These are phyloP conservation scores for Synaphobranchus kaupii DNA, from an alignment of 2,797 vertebrate genomes.

Conservation along the genomic window DNA sequence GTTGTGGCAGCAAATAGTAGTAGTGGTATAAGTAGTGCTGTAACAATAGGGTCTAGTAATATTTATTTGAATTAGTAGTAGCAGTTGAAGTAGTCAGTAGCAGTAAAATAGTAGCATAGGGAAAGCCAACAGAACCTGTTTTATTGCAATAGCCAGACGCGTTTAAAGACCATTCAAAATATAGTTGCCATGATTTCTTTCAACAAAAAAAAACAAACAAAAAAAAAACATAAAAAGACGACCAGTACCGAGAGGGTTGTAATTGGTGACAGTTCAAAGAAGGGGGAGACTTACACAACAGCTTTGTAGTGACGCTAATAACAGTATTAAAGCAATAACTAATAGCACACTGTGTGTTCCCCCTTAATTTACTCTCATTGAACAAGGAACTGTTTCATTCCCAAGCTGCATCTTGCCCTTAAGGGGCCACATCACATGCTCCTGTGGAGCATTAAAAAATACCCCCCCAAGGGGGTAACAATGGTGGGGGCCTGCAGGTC, in stretches of 20 bases:
- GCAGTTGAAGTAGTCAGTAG: not conserved
- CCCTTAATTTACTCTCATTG: not conserved
- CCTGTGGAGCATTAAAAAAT: not conserved
- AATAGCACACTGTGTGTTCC: not conserved
- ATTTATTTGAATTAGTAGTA: not conserved
- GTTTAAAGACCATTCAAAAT: not conserved
- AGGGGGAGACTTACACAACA: not conserved
- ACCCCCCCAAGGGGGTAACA: not conserved
- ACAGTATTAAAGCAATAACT: constrained; percentile 12
- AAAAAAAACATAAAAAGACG: not conserved
- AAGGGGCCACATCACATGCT: not conserved
- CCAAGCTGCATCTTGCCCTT: not conserved
- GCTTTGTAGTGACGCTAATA: constrained; percentile 10
- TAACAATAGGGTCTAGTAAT: not conserved
- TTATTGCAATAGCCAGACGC: not conserved
- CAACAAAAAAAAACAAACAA: not conserved
- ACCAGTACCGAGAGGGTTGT: not conserved
- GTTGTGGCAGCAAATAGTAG: not conserved
- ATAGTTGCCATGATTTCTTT: not conserved
- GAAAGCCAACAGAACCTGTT: not conserved
- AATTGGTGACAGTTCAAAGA: not conserved
- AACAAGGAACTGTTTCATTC: not conserved
- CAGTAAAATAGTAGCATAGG: not conserved
- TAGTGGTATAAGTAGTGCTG: not conserved
- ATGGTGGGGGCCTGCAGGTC: not conserved